These are phyloP conservation scores for Pyrgus malvae DNA, from an alignment of 2,888 invertebrate genomes.

Conservation along the genomic window DNA sequence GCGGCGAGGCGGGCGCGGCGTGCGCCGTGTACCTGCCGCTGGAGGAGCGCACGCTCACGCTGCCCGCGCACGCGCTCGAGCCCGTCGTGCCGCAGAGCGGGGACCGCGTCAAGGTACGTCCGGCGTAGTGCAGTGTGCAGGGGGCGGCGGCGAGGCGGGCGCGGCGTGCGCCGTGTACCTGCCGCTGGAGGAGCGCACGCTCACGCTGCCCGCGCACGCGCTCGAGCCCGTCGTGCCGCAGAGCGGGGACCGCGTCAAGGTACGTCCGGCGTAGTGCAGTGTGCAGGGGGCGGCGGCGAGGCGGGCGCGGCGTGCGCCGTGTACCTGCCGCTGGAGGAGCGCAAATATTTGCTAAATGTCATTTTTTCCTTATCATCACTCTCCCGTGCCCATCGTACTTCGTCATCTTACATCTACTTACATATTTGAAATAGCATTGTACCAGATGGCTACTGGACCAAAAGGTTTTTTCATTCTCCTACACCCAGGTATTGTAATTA, in stretches of 20 bases:
- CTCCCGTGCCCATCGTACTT: no score
- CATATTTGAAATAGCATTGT: no score
- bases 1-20: constrained; percentile 94
- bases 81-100: constrained; percentile 94
- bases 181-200: constrained; percentile 92
- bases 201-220: constrained; percentile 92
- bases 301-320: constrained; percentile 91
- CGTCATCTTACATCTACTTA: no score
- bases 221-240: constrained; percentile 95
- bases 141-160: constrained; percentile 97
- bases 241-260: constrained; percentile 91
- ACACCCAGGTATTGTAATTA: no score
- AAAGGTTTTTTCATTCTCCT: no score
- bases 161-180: constrained; percentile 84
- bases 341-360: no score
- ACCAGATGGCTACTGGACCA: no score
- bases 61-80: constrained; percentile 92
- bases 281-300: constrained; percentile 95
- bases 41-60: constrained; percentile 94
- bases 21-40: constrained; percentile 83
- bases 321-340: constrained; percentile 87
- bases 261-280: constrained; percentile 37
- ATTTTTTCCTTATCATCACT: no score
- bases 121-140: constrained; percentile 49
- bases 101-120: constrained; percentile 87